Evolutionary conservation across 2,113 vertebrate genomes (phyloP).

Genomic region (Corydoras maculifer): DNA sequence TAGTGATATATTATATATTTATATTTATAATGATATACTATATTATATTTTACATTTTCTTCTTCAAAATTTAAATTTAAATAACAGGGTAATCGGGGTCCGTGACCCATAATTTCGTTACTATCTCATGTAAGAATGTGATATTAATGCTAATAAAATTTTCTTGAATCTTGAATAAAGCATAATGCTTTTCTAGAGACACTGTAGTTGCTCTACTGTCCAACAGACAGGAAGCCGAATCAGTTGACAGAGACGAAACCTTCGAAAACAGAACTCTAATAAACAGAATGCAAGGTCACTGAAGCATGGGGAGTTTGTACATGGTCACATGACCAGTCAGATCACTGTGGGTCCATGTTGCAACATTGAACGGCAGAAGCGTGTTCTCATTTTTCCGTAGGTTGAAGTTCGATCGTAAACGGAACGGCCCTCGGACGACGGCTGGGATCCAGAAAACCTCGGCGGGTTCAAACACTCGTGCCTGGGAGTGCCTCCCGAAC

Average conservation of each 20-base stretch:
- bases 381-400: neutral
- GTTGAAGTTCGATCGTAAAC: neutral
- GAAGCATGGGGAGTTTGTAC: neutral
- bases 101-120: too few species aligned
- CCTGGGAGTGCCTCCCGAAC: conserved; percentile 37
- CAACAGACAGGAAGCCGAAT: neutral
- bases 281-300: neutral
- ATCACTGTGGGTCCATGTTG: neutral
- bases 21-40: too few species aligned
- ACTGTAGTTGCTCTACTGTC: neutral
- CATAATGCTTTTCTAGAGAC: too few species aligned
- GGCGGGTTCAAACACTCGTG: conserved; percentile 15
- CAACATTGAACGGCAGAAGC: conserved; percentile 7
- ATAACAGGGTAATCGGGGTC: too few species aligned
- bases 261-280: neutral
- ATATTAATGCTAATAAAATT: too few species aligned
- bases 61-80: too few species aligned
- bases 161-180: too few species aligned
- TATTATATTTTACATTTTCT: too few species aligned
- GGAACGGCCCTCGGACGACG: conserved; percentile 8
- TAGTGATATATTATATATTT: too few species aligned
- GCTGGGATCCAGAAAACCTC: conserved; percentile 18
- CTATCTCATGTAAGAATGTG: too few species aligned
- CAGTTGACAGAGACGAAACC: neutral
- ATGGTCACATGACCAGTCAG: neutral